Base-by-base conservation (phyloP, 2,113 vertebrate genomes). In the Percina caprodes region DNA sequence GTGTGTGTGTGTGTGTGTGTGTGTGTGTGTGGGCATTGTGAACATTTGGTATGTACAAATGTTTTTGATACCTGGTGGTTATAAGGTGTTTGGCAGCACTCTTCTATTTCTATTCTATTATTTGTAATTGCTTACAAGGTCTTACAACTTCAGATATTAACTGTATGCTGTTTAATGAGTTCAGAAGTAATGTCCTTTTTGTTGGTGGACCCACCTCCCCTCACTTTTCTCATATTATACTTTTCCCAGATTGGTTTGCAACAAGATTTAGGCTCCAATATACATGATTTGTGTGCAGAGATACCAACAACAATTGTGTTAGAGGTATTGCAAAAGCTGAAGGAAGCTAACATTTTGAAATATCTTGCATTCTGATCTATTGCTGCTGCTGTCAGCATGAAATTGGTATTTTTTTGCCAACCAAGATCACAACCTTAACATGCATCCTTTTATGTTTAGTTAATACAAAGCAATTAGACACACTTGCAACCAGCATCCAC, bases 21-120 rank as follows among this genome's bases (percentile, higher is more conserved):
- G 63, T 65, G 69, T 51, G 45, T 46, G 45, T 42, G 13, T 58
- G 55, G 16, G 60, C 21, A 46, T 18, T 78, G 52, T 56, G 51
- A 68, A 18, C 23, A 39, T 10, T 39, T 39, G 39, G 39, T 39
- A 39, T 39, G 35, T 9, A 39, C 35, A 39, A 2, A 39, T 62
- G 59, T 48, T 69, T 79, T 42, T 49, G 33, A 45, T 16, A 18
- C 19, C 8, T 62, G 18, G 16, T 46, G 39, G 24, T 7, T 65
- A 16, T 51, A n/a, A 62, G 3, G 9, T 58, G 67, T 69, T 21
- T 39, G 14, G 49, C 19, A 56, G 49, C 21, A 12, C 5, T 16
- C 2, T 21, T 46, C 4, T 23, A 7, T 19, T 10, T 61, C 19
- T 5, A 19, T 65, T 14, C 39, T 42, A 30, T 45, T 39, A 42